A percentile compares a stretch with the other conserved stretches of the same genome.
phyloP scores from a whole-genome alignment of 2,888 invertebrate species.

The Mesochorus sp. region DNA sequence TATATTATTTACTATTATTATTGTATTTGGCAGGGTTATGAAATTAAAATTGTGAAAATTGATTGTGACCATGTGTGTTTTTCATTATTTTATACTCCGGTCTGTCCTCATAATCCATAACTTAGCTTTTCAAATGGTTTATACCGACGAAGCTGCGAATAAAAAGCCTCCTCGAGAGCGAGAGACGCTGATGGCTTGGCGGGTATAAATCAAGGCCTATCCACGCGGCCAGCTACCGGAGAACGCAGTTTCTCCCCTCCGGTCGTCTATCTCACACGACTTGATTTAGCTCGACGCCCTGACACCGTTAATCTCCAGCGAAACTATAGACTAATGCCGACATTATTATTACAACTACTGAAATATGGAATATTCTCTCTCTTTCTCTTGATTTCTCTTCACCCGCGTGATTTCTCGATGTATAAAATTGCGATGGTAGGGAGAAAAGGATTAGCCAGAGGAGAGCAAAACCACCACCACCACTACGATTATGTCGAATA shows the following conservation, averaged over 20 bases:
- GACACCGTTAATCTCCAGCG: constrained; percentile 63
- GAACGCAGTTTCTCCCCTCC: constrained; percentile 30
- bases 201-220: constrained; percentile 51
- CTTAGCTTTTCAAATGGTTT: too few relatives aligned
- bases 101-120: background rate
- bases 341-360: constrained; percentile 67
- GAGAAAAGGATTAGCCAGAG: too few relatives aligned
- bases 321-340: constrained; percentile 67
- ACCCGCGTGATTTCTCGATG: constrained; percentile 7
- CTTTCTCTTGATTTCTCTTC: constrained; percentile 9
- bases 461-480: too few relatives aligned
- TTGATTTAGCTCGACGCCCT: constrained; percentile 57
- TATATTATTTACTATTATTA: constrained; percentile 72
- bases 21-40: constrained; percentile 82
- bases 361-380: constrained; percentile 64
- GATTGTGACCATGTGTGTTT: constrained; percentile 30
- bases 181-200: constrained; percentile 19
- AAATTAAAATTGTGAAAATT: constrained; percentile 78
- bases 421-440: too few relatives aligned
- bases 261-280: constrained; percentile 35
- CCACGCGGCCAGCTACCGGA: constrained; percentile 37
- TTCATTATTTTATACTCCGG: constrained; percentile 2
- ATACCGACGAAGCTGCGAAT: background rate
- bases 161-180: background rate
- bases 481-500: too few relatives aligned